A percentile compares a stretch with the other conserved stretches of the same genome.
These are phyloP conservation scores for Neodiprion pinetum DNA, from an alignment of 1,140 invertebrate species.

Conservation along the genomic window DNA sequence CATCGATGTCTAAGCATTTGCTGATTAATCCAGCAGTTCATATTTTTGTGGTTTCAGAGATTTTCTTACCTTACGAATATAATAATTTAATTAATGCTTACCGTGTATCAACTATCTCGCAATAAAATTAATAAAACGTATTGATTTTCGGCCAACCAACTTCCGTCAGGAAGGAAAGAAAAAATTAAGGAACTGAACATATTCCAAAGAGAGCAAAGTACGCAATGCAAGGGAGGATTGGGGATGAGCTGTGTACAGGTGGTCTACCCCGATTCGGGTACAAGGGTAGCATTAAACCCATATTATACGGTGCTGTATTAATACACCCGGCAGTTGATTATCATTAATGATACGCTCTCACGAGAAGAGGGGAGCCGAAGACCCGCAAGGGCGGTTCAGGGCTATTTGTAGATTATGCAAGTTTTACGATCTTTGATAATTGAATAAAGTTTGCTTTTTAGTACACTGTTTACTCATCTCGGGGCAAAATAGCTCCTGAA, in stretches of 20 bases:
- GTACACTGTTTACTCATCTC: background rate
- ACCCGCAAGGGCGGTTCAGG: slow-evolving; percentile 10
- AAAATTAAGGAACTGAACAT: too few species aligned
- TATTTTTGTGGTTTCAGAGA: too few species aligned
- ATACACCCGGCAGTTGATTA: slow-evolving; percentile 7
- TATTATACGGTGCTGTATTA: slow-evolving; percentile 7
- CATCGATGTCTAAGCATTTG: too few species aligned
- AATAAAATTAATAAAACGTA: too few species aligned
- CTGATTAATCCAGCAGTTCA: too few species aligned
- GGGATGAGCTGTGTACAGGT: background rate
- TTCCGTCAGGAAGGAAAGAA: too few species aligned
- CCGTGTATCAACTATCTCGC: too few species aligned
- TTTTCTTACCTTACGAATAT: too few species aligned
- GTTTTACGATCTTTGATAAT: slow-evolving; percentile 41
- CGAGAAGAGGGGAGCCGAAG: background rate
- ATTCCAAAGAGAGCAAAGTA: too few species aligned
- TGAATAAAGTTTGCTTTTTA: slow-evolving; percentile 19
- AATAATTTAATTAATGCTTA: too few species aligned
- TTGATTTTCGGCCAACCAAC: too few species aligned
- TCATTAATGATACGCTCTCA: slow-evolving; percentile 6
- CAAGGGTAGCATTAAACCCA: slow-evolving; percentile 1
- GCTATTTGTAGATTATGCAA: slow-evolving; percentile 50
- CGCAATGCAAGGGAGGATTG: background rate
- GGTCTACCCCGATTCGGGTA: background rate
- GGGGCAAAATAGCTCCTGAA: background rate